Evolutionary conservation across 2,888 invertebrate genomes (phyloP), one percentile per base, ranked within the genome.

Genomic region (Mimumesa dahlbomi): DNA sequence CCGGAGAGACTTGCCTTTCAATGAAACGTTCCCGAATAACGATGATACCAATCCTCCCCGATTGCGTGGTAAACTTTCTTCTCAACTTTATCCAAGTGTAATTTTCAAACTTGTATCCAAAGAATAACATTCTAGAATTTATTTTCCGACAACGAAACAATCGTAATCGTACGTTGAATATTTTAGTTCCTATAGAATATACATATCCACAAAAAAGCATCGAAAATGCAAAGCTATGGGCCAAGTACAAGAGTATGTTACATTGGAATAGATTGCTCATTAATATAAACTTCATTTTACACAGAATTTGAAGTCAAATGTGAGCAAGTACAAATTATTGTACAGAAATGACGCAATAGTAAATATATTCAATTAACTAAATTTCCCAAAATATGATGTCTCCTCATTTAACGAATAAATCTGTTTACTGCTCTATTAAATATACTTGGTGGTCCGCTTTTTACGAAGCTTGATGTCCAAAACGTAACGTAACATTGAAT

Each of bases 21-120:
- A 77, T 79, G 79, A 77, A 79, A 77, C 67, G 56, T 74, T 64
- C 62, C 64, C 62, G 63, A 72, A 75, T 65, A 75, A 75, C 52
- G 64, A 75, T 58, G 67, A n/a, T n/a, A n/a, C 67, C 56, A 42
- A 63, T 52, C 67, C 63, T 42, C 61, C 63, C 43, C 49, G 52
- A 73, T 63, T 62, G 29, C 46, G 57, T 58, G 54, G 38, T 64
- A 54, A 54, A 14, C 34, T 45, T 36, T 19, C 29, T 50, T 25
- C 54, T 22, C 34, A 54, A 43, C 31, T 29, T 43, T 14, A 9
- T 31, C 31, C n/a, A n/a, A n/a, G n/a, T n/a, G n/a, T n/a, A n/a
- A n/a, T 2, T 31, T 31, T 14, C 14, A 6, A 22, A 21, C 42
- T 1, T 2, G 13, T 6, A 13, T 25, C 9, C 9, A 2, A 14